Conservation (phyloP, 2,113 vertebrate genomes). For the Geococcyx californianus region DNA sequence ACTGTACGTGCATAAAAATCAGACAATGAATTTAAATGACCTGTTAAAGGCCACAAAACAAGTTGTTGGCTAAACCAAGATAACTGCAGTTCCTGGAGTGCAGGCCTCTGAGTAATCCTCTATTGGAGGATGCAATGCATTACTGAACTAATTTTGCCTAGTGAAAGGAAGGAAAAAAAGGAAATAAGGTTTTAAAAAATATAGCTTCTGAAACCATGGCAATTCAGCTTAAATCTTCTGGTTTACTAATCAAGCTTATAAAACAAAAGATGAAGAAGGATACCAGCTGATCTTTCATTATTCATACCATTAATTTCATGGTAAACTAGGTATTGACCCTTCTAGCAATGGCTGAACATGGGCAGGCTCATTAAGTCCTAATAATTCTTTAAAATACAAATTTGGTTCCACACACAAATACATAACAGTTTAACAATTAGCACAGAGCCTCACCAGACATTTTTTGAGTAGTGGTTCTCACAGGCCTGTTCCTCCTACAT, state of each 20-base stretch:
- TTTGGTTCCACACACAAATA: not conserved
- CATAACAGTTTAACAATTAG: not conserved
- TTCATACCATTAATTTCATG: not conserved
- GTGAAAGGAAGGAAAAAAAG: not conserved
- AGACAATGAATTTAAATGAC: slow-evolving; percentile 27
- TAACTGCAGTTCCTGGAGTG: not conserved
- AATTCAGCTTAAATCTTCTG: not conserved
- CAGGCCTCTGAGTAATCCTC: not conserved
- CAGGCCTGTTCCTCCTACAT: not conserved
- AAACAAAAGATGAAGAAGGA: not conserved
- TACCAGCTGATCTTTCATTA: not conserved
- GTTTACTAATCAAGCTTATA: not conserved
- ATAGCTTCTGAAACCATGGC: not conserved
- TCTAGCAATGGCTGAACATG: not conserved
- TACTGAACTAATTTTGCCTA: not conserved
- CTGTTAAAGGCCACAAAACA: slow-evolving; percentile 38
- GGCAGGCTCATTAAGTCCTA: not conserved
- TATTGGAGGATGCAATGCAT: not conserved
- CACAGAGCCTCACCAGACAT: not conserved
- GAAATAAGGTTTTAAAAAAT: not conserved
- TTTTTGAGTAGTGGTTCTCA: not conserved
- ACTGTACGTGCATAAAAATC: not conserved
- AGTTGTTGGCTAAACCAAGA: slow-evolving; percentile 11
- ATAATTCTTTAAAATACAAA: not conserved
- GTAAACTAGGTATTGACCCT: not conserved